These are phyloP conservation scores for Metaphire vulgaris DNA, from an alignment of 1,140 invertebrate species.

Conservation along the genomic window DNA sequence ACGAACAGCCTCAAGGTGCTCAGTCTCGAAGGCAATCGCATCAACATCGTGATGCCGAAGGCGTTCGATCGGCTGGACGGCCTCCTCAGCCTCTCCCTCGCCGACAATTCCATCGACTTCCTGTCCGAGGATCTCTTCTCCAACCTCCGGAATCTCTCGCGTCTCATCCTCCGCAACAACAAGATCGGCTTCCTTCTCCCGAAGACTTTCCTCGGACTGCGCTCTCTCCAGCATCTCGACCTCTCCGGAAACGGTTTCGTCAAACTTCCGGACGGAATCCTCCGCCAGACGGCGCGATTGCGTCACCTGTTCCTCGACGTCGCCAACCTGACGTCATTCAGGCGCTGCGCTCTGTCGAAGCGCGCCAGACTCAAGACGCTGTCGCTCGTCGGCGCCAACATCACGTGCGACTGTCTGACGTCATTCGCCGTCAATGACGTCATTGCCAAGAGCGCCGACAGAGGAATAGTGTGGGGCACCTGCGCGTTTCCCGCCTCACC, in stretches of 20 bases:
- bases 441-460: not conserved
- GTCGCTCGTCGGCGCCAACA: constrained; percentile 18
- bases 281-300: not conserved
- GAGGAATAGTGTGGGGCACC: constrained; percentile 23
- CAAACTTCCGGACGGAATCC: not conserved
- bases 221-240: constrained; percentile 10
- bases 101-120: constrained; percentile 7
- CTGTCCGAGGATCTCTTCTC: not conserved
- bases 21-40: constrained; percentile 64
- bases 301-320: constrained; percentile 22
- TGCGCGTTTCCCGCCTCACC: too few species aligned
- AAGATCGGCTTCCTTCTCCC: not conserved
- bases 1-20: constrained; percentile 62
- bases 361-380: constrained; percentile 18
- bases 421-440: constrained; percentile 2
- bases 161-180: not conserved
- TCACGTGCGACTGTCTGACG: constrained; percentile 24
- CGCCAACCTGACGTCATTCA: constrained; percentile 16
- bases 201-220: not conserved
- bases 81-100: constrained; percentile 10
- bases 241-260: constrained; percentile 21
- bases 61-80: constrained; percentile 13
- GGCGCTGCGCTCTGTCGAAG: constrained; percentile 10
- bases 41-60: constrained; percentile 40
- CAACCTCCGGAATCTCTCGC: not conserved